Percentiles rank a stretch among this genome's conserved stretches.
These are phyloP conservation scores for Candoia aspera DNA, from an alignment of 2,113 vertebrate species.

Conservation along the genomic window DNA sequence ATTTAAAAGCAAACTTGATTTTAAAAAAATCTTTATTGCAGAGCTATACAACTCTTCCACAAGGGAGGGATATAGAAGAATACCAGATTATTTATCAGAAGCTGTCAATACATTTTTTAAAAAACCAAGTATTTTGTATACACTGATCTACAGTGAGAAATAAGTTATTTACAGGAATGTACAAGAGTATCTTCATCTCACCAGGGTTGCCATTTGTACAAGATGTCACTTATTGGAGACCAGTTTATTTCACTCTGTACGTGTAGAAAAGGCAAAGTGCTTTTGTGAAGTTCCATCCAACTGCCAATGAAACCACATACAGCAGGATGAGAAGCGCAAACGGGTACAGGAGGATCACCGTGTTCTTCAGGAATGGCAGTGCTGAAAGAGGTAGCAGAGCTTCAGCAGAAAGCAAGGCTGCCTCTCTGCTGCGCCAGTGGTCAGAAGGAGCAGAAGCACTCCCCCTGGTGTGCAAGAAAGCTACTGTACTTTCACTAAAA, in stretches of 20 bases:
- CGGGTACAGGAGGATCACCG: constrained; percentile 91
- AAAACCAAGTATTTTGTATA: constrained; percentile 65
- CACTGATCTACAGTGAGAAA: constrained; percentile 73
- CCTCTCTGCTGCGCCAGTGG: background rate
- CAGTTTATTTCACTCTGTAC: constrained; percentile 85
- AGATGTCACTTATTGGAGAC: background rate
- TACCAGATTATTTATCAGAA: constrained; percentile 62
- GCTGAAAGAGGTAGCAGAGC: constrained; percentile 76
- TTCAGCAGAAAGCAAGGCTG: background rate
- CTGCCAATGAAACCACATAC: constrained; percentile 88
- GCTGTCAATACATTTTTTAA: constrained; percentile 68
- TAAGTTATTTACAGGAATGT: constrained; percentile 71
- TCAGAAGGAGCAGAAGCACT: background rate
- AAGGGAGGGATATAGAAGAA: constrained; percentile 71
- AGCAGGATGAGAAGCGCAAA: constrained; percentile 87
- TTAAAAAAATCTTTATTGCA: constrained; percentile 72
- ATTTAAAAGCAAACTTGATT: constrained; percentile 36
- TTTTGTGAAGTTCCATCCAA: constrained; percentile 96
- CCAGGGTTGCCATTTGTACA: constrained; percentile 6
- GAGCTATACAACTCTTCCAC: constrained; percentile 67
- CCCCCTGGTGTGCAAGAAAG: background rate
- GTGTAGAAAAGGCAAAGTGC: constrained; percentile 94
- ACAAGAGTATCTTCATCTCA: constrained; percentile 60
- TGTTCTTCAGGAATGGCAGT: constrained; percentile 93
- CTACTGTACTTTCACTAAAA: background rate